Evolutionary conservation across 2,888 invertebrate species (phyloP).

Genomic region (Platycnemis pennipes): DNA sequence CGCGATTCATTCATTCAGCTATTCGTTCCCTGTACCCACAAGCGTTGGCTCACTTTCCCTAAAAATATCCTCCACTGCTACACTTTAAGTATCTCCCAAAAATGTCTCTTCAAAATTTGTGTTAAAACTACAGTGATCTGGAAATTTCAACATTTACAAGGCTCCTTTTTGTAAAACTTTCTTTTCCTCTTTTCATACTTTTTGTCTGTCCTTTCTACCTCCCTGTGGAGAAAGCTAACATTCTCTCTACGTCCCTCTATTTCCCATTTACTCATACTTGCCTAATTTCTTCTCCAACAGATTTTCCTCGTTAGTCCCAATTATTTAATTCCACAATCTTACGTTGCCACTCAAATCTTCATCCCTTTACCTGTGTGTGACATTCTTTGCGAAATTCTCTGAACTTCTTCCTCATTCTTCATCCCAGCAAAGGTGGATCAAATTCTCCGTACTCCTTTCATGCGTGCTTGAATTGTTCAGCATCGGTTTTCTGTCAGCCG

Average conservation of each 20-base stretch:
- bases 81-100: not conserved
- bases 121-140: too few species aligned
- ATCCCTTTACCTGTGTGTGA: not conserved
- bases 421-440: not conserved
- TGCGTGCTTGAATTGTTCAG: not conserved
- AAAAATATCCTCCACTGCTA: not conserved
- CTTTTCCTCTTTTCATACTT: not conserved
- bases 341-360: not conserved
- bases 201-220: not conserved
- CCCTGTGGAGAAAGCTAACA: too few species aligned
- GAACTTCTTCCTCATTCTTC: not conserved
- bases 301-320: not conserved
- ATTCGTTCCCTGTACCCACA: too few species aligned
- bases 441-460: not conserved
- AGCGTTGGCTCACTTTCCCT: not conserved
- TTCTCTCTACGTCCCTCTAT: too few species aligned
- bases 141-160: too few species aligned
- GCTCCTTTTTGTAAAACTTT: not conserved
- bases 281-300: not conserved
- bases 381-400: not conserved
- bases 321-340: not conserved
- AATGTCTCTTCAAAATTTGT: not conserved
- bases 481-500: not conserved
- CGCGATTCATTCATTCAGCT: too few species aligned
- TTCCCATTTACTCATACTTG: not conserved